Evolutionary conservation across 2,888 invertebrate genomes (phyloP).

Genomic region (Xanthorhoe designata): DNA sequence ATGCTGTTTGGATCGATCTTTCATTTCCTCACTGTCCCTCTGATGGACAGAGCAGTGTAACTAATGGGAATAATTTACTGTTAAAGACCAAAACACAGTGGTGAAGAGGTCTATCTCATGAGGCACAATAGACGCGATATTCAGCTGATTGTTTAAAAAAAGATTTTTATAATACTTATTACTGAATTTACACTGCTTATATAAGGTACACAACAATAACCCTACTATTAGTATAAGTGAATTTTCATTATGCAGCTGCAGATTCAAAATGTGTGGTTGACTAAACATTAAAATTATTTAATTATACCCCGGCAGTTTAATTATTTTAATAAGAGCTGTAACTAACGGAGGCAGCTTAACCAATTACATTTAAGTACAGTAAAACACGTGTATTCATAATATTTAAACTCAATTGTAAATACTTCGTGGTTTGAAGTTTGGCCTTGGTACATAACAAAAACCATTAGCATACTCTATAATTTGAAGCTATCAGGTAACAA

Average conservation of each 20-base stretch:
- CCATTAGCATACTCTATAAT: constrained; percentile 39
- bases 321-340: constrained; percentile 28
- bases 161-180: no score
- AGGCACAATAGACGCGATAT: no score
- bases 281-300: neutral
- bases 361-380: constrained; percentile 22
- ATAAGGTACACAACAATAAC: no score
- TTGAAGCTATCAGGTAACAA: constrained; percentile 45
- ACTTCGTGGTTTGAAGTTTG: constrained; percentile 11
- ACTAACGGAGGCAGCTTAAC: constrained; percentile 20
- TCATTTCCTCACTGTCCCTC: no score
- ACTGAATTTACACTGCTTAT: no score
- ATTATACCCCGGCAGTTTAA: constrained; percentile 6
- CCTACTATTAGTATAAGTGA: neutral
- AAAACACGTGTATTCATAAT: constrained; percentile 19
- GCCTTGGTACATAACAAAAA: constrained; percentile 30
- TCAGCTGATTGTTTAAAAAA: no score
- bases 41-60: no score
- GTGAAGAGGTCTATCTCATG: no score
- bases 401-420: neutral
- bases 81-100: no score
- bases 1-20: no score
- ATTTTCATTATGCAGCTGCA: neutral
- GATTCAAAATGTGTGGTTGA: neutral
- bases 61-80: no score